Evolutionary conservation across 2,113 vertebrate genomes (phyloP).

Genomic region (Poeciliopsis prolifica): DNA sequence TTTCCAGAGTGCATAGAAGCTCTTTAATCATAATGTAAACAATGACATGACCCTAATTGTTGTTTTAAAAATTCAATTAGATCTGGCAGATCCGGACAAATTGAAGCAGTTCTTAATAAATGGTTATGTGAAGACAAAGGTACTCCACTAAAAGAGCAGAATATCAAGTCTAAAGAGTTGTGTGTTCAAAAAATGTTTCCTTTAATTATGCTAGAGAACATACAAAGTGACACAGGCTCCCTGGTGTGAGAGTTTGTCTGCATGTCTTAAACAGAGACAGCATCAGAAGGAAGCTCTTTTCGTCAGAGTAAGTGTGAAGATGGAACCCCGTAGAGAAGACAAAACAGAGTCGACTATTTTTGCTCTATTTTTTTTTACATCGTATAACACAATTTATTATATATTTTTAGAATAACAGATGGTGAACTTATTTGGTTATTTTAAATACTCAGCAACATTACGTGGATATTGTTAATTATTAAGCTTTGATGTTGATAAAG

Average conservation of each 20-base stretch:
- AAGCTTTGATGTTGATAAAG: background rate
- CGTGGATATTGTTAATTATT: background rate
- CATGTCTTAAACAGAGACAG: background rate
- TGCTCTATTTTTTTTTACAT: background rate
- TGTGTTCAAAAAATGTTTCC: background rate
- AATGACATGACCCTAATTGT: too few relatives aligned
- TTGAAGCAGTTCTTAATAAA: too few relatives aligned
- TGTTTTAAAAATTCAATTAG: too few relatives aligned
- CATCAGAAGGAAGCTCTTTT: background rate
- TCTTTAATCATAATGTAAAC: too few relatives aligned
- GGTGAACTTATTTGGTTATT: background rate
- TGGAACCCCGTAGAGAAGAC: background rate
- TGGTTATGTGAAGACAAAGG: too few relatives aligned
- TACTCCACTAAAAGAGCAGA: too few relatives aligned
- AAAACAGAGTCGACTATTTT: background rate
- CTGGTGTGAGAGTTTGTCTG: background rate
- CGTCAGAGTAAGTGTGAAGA: background rate
- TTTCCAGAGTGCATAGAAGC: too few relatives aligned
- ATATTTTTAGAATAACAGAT: background rate
- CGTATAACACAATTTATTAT: too few relatives aligned
- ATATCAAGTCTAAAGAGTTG: too few relatives aligned
- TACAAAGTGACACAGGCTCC: background rate
- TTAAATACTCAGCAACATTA: background rate
- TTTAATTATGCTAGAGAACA: background rate
- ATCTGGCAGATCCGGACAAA: too few relatives aligned